phyloP scores from a whole-genome alignment of 2,113 vertebrate species.

The Erythrocercus mccallii region DNA sequence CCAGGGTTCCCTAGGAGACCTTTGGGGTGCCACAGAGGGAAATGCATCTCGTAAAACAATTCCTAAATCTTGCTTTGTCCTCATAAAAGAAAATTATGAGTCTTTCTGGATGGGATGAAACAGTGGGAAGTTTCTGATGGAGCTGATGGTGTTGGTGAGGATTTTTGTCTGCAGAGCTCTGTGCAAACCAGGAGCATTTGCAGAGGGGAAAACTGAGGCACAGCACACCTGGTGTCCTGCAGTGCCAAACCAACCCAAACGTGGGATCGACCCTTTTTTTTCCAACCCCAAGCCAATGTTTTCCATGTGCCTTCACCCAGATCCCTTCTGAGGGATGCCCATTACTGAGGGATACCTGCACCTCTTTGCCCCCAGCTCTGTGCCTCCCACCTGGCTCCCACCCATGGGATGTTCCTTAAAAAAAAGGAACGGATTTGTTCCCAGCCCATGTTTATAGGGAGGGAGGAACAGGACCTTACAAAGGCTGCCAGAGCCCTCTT shows the following conservation, averaged over 20 bases:
- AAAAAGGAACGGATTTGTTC: neutral
- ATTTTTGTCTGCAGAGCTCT: neutral
- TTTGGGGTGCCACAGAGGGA: neutral
- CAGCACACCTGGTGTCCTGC: fast-evolving
- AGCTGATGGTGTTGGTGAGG: neutral
- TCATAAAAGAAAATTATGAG: neutral
- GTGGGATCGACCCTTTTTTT: neutral
- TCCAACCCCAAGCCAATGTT: neutral
- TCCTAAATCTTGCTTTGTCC: neutral
- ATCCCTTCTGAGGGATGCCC: neutral
- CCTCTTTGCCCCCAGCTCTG: neutral
- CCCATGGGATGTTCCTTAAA: fast-evolving
- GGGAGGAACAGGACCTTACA: neutral
- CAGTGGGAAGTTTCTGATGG: neutral
- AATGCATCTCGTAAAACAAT: neutral
- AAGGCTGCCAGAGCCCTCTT: neutral
- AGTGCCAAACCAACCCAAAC: neutral
- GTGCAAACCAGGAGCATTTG: neutral
- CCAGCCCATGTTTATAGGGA: neutral
- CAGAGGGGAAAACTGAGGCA: neutral
- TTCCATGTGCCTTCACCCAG: neutral
- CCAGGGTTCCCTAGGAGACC: neutral
- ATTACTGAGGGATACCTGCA: neutral
- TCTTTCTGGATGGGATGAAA: neutral
- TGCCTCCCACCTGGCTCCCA: neutral